Conservation (phyloP, 2,113 vertebrate genomes). For the Scomber scombrus region DNA sequence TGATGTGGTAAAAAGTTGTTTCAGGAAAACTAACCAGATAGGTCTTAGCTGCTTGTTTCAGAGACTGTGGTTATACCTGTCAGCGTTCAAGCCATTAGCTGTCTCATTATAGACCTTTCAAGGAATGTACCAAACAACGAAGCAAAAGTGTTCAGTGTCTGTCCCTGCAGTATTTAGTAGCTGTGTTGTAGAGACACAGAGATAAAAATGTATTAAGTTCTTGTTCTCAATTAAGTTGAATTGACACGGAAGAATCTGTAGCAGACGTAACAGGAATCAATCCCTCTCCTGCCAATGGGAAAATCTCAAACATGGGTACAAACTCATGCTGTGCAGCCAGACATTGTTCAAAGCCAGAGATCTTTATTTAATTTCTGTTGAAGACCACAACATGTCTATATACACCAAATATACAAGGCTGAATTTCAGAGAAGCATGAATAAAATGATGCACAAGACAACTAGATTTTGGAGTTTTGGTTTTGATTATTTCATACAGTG, state of each 20-base stretch:
- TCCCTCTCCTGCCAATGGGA: background rate
- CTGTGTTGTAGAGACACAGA: background rate
- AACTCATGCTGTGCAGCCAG: background rate
- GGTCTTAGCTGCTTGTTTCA: slow-evolving; percentile 15
- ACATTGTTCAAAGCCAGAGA: background rate
- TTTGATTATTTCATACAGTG: too few relatives aligned
- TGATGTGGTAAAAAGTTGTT: slow-evolving; percentile 31
- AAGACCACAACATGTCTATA: background rate
- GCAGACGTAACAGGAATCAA: background rate
- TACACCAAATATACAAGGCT: background rate
- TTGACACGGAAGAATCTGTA: background rate
- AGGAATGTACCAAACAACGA: background rate
- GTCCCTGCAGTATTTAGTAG: background rate
- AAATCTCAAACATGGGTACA: background rate
- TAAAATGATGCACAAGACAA: background rate
- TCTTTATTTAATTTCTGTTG: background rate
- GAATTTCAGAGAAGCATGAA: background rate
- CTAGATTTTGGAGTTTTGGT: too few relatives aligned
- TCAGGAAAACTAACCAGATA: slow-evolving; percentile 42
- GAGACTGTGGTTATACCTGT: slow-evolving; percentile 15
- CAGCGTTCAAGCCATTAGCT: slow-evolving; percentile 20
- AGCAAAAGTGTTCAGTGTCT: slow-evolving; percentile 11
- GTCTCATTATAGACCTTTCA: slow-evolving; percentile 27
- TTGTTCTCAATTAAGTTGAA: background rate
- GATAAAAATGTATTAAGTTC: background rate